Base-by-base conservation (phyloP, 2,113 vertebrate species). In the Dicerorhinus sumatrensis region DNA sequence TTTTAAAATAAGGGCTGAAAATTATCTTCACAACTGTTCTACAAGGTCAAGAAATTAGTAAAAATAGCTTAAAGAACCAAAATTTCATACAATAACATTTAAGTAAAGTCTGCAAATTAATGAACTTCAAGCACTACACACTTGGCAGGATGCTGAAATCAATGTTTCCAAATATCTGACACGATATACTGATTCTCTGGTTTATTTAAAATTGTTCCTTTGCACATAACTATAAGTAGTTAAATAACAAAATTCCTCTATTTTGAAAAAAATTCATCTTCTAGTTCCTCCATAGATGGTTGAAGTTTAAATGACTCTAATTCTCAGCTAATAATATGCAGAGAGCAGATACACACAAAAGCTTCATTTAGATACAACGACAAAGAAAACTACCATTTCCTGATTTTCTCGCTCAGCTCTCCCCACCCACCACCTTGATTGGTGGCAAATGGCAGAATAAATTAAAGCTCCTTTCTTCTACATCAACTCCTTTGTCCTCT, bases 401-500 rank as follows among this genome's bases (percentile, higher is more conserved):
- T 83, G 31, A 94, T 83, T 72, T 97, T 95, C 42, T 84, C 33
- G 85, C 81, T 92, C 58, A 93, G 62, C 7, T 69, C 20, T 72
- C 48, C 83, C 86, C 23, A 39, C 60, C 58, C 9, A 76, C 72
- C 20, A 25, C 9, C 76, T 87, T 14, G 1, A 96, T 83, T 97
- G n/a, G n/a, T 54, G 39, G 85, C 75, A 96, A 98, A 90, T 2
- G 27, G 86, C 60, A 98, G 97, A 97, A 62, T 89, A 94, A 97
- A 97, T 96, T 42, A 96, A 96, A 96, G 91, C 9, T 79, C 54
- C 83, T 76, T 91, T 86, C 96, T 94, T 65, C 7, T 67, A 73
- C 81, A 91, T 79, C 96, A 72, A 65, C 72, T 76, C 80, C 73
- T 97, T 98, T 97, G 83, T 98, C 93, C 91, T 98, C 93, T 94